Percentiles rank a stretch among this genome's conserved stretches.
phyloP scores from a whole-genome alignment of 2,888 invertebrate species.

The Apomyelois bistriatella region DNA sequence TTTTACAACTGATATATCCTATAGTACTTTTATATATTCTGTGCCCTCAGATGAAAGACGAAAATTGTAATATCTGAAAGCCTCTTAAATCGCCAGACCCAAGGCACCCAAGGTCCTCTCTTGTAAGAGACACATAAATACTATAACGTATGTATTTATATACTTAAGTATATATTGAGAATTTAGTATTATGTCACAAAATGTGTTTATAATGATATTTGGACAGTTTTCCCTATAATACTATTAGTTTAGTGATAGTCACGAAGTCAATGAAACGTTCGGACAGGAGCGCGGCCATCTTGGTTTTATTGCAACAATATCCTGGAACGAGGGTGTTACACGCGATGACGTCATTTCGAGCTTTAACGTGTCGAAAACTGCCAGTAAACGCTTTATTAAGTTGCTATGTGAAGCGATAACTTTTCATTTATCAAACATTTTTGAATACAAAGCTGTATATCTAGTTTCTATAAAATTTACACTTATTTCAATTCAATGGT shows the following conservation, averaged over 20 bases:
- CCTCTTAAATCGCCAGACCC: no score
- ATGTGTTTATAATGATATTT: no score
- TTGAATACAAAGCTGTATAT: not conserved
- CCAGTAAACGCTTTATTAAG: constrained; percentile 24
- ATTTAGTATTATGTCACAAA: no score
- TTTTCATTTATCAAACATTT: not conserved
- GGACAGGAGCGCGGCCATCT: not conserved
- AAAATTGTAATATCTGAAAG: no score
- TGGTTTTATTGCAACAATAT: constrained; percentile 44
- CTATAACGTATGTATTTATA: no score
- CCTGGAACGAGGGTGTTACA: constrained; percentile 20
- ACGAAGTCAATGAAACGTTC: not conserved
- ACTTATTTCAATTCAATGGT: not conserved
- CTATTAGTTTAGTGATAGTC: not conserved
- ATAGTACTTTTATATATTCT: no score
- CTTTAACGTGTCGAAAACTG: constrained; percentile 19
- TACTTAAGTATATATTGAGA: no score
- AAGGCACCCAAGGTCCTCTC: no score
- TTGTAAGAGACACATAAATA: no score
- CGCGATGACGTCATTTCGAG: constrained; percentile 19
- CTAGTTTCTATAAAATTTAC: not conserved
- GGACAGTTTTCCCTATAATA: no score
- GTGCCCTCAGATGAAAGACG: no score
- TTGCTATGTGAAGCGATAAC: constrained; percentile 12
- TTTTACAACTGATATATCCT: no score